Evolutionary conservation across 2,888 invertebrate genomes (phyloP), one percentile per base, ranked within the genome.

Genomic region (Apoda limacodes): DNA sequence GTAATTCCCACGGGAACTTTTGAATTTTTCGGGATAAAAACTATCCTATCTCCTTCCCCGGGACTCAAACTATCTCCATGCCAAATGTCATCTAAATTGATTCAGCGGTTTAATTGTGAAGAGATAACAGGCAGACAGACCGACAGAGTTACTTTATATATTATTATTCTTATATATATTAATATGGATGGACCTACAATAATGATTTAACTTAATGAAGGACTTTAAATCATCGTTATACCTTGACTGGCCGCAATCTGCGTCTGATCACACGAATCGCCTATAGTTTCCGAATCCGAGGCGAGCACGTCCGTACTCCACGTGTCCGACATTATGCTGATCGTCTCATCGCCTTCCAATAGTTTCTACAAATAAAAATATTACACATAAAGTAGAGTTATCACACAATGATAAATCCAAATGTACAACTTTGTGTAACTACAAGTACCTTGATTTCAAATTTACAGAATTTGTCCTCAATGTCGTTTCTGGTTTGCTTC

Each of bases 241-340:
- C 75, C 67, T 44, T 67, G 69, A 13, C 42, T 59, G 32, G 54
- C 50, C 1, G 55, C 52, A 20, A 55, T 40, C 28, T 74, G 50
- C 52, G 76, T 55, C 66, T 81, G 83, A 24, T 87, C 83, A 46
- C 89, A 88, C 13, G 84, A 84, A 42, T 89, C 89, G 43, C 95
- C 96, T 23, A 95, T 86, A 10, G 92, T 92, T 74, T 98, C 98
- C 7, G 95, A 95, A 69, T 98, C 98, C 32, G 95, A 96, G 0
- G 97, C 97, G 32, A 98, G 71, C 25, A 98, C 98, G 69, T 98
- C 98, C 1, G 98, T 98, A 46, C 96, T 96, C 98, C 98, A 98
- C 1, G 97, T 97, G 65, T 99, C 98, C 25, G 96, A 96, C 48
- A 98, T 96, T 55, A 98, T 89, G 20, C 97, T 98, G 48, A 96